Evolutionary conservation across 1,140 invertebrate genomes (phyloP).

Genomic region (Aphis gossypii): DNA sequence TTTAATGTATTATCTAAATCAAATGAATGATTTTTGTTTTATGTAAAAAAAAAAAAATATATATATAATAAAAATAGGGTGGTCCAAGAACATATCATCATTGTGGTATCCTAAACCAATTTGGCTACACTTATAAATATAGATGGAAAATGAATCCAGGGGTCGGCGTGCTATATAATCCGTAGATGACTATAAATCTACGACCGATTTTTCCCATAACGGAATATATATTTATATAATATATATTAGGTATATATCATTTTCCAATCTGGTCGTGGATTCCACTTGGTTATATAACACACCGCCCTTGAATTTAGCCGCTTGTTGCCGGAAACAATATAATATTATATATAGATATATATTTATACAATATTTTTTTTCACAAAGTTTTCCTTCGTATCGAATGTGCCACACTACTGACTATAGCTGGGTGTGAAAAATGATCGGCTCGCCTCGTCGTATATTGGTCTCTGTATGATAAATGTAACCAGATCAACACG

Average conservation of each 20-base stretch:
- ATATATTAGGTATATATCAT: constrained; percentile 37
- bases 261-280: constrained; percentile 42
- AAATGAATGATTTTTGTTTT: background rate
- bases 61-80: background rate
- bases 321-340: constrained; percentile 23
- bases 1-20: background rate
- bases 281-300: background rate
- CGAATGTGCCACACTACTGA: constrained; percentile 12
- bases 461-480: constrained; percentile 51
- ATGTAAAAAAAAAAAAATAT: background rate
- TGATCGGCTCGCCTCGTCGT: constrained; percentile 46
- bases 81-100: background rate
- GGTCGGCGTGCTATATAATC: constrained; percentile 17
- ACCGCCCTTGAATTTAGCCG: constrained; percentile 26
- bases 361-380: constrained; percentile 32
- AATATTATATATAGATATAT: constrained; percentile 36
- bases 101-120: constrained; percentile 33
- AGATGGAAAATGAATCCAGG: constrained; percentile 50
- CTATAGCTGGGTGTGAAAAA: constrained; percentile 45
- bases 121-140: constrained; percentile 52
- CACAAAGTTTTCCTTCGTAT: background rate
- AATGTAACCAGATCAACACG: constrained; percentile 50
- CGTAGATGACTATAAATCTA: constrained; percentile 41
- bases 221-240: constrained; percentile 16
- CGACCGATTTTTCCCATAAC: constrained; percentile 22